Base-by-base conservation (phyloP, 2,888 invertebrate genomes). In the Callyntrura sp. region DNA sequence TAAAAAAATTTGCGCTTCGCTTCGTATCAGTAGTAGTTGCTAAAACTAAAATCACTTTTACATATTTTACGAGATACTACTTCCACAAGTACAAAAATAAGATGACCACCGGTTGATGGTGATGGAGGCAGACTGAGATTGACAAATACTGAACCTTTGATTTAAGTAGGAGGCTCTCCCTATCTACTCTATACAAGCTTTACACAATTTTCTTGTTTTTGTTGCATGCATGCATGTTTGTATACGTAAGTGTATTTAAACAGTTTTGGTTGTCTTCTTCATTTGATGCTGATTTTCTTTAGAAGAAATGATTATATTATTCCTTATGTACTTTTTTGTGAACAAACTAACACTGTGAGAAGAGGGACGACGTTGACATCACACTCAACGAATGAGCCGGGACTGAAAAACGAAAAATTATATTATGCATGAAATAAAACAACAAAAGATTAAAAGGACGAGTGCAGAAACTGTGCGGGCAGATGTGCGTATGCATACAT, bases 101-200 rank as follows among this genome's bases (percentile, higher is more conserved):
- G 28, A 57, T 73, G 81, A 89, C 89, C 89, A 89, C 89, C 89
- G 89, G 89, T 89, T 89, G 89, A 89, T 85, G 85, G 83, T 79
- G 89, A 85, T 83, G 83, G 85, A 84, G 65, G 84, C 89, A 89
- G 88, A 89, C 89, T 89, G 89, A 89, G 84, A 83, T 85, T 84
- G 89, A 89, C 85, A 89, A 84, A 89, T 79, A 79, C 55, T 85
- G 85, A 84, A 85, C 60, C 79, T 89, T 89, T 79, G 84, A 79
- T 85, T 85, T 85, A 89, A 89, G 89, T 89, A 89, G 89, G 89
- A 89, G 89, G 89, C 79, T 20, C 62, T 68, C 35, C 35, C 81
- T 76, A 28, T 76, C 45, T 28, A 17, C 48, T 23, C 65, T 45
- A 65, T 45, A 17, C 79, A 55, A 35, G 35, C 35, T 35, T 28